A percentile compares a stretch with the other conserved stretches of the same genome.
Evolutionary conservation across 1,140 invertebrate genomes (phyloP).

Genomic region (Philotrypesis tridentata): DNA sequence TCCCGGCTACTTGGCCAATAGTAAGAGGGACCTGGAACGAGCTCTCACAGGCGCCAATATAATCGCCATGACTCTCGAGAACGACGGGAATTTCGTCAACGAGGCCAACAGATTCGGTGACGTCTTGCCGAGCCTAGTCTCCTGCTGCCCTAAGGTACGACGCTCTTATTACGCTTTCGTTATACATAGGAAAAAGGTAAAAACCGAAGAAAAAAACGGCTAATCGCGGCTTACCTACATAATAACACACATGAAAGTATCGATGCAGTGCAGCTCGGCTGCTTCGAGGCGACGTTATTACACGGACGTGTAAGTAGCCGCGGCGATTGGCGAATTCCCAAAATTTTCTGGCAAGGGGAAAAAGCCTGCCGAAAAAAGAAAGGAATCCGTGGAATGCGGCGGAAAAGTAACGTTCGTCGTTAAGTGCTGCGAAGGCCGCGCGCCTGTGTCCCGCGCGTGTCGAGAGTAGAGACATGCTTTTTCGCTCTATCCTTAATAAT

Average conservation of each 20-base stretch:
- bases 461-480: conserved; percentile 4
- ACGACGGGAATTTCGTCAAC: not conserved
- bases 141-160: conserved; percentile 38
- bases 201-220: not conserved
- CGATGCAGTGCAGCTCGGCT: too few species aligned
- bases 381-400: not conserved
- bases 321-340: too few species aligned
- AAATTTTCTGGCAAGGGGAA: not conserved
- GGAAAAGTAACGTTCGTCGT: not conserved
- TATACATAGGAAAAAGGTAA: too few species aligned
- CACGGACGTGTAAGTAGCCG: not conserved
- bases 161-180: not conserved
- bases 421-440: not conserved
- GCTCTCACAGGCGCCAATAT: conserved; percentile 20
- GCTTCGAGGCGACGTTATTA: too few species aligned
- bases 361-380: not conserved
- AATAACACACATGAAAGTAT: too few species aligned
- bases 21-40: not conserved
- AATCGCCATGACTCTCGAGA: not conserved
- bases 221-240: not conserved
- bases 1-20: not conserved
- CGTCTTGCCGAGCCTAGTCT: not conserved
- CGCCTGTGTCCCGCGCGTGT: too few species aligned
- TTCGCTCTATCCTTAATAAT: not conserved
- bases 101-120: not conserved